These are phyloP conservation scores for Hypsopygia costalis DNA, from an alignment of 2,888 invertebrate genomes.

Conservation along the genomic window DNA sequence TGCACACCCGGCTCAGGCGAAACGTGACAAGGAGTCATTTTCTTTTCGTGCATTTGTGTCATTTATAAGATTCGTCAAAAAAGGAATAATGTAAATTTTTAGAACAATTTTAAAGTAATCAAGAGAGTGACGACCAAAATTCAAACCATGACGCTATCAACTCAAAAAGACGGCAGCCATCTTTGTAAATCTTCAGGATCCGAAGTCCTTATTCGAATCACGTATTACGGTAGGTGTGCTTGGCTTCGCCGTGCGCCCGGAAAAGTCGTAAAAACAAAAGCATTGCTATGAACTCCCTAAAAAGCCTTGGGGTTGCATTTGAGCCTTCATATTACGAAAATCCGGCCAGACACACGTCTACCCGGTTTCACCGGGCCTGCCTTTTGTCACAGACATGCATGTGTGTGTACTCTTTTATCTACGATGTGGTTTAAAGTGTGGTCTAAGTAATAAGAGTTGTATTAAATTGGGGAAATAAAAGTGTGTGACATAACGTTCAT, in stretches of 20 bases:
- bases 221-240: background rate
- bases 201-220: background rate
- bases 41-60: no score
- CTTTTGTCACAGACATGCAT: constrained; percentile 45
- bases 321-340: constrained; percentile 37
- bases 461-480: no score
- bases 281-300: constrained; percentile 19
- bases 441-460: constrained; percentile 24
- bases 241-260: constrained; percentile 7
- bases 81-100: no score
- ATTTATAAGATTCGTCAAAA: no score
- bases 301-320: constrained; percentile 22
- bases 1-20: no score
- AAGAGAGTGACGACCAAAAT: no score
- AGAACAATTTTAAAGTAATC: no score
- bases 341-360: constrained; percentile 35
- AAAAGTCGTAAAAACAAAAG: constrained; percentile 23
- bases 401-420: constrained; percentile 43
- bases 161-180: no score
- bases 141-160: no score
- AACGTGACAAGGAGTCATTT: no score
- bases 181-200: background rate
- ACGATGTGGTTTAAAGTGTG: constrained; percentile 24
- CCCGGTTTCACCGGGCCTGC: constrained; percentile 28
- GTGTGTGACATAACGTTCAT: no score